Conservation (phyloP, 2,888 invertebrate species). For the Lepeophtheirus nordmannii region DNA sequence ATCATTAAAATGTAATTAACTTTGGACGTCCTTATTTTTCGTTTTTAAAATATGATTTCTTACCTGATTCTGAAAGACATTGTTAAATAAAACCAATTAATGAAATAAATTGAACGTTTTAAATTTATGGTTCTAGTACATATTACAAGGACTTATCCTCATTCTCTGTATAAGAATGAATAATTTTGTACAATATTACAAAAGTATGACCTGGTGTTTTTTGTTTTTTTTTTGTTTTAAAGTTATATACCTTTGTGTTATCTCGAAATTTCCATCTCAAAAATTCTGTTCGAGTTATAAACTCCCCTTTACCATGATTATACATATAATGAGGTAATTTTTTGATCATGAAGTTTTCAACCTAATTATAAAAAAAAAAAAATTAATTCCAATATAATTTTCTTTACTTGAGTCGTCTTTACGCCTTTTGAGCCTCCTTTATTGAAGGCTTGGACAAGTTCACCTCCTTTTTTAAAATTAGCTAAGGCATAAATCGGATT, state of each 20-base stretch:
- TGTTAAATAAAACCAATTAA: no score
- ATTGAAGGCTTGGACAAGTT: conserved; percentile 41
- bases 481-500: conserved; percentile 68
- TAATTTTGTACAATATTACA: neutral
- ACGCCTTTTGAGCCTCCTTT: conserved; percentile 52
- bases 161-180: no score
- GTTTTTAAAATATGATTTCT: no score
- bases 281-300: conserved; percentile 72
- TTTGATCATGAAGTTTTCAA: conserved; percentile 58
- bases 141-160: no score
- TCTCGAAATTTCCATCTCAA: conserved; percentile 77
- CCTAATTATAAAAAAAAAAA: conserved; percentile 28
- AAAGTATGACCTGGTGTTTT: neutral
- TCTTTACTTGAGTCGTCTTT: neutral
- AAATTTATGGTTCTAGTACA: no score
- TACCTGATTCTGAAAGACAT: no score
- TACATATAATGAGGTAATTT: conserved; percentile 79
- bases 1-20: no score
- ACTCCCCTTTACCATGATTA: conserved; percentile 62
- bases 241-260: conserved; percentile 32
- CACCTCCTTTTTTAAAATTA: conserved; percentile 60
- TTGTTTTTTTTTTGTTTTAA: no score
- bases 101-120: no score
- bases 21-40: no score
- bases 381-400: neutral